Percentiles rank a stretch among this genome's conserved stretches.
phyloP scores from a whole-genome alignment of 2,113 vertebrate genomes.

The Carlito syrichta region DNA sequence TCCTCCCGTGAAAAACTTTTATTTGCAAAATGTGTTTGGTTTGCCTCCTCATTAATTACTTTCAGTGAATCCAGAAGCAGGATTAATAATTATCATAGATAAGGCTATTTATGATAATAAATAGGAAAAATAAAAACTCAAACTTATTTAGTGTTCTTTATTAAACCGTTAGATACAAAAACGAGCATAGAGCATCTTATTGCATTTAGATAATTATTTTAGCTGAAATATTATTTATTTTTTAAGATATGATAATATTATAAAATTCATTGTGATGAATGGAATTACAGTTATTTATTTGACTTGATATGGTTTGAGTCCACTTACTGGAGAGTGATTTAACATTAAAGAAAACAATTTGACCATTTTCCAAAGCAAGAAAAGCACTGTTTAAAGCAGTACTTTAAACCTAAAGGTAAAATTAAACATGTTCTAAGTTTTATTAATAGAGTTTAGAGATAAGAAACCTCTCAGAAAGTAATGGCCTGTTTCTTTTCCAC shows the following conservation, averaged over 20 bases:
- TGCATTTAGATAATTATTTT: slow-evolving; percentile 3
- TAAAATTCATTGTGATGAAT: neutral
- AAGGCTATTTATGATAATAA: neutral
- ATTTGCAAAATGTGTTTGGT: slow-evolving; percentile 21
- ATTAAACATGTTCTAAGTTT: neutral
- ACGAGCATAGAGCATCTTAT: neutral
- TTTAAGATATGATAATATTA: neutral
- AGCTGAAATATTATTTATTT: slow-evolving; percentile 3
- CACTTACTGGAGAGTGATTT: neutral
- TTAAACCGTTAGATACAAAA: slow-evolving; percentile 11
- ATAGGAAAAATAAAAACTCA: slow-evolving; percentile 16
- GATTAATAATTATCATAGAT: neutral
- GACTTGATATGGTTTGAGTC: neutral
- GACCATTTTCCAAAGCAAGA: neutral
- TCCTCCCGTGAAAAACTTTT: slow-evolving; percentile 55
- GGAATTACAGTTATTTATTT: neutral
- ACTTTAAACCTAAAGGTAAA: slow-evolving; percentile 15
- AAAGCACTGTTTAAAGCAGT: neutral
- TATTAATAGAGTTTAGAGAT: neutral
- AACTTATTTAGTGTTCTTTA: slow-evolving; percentile 12
- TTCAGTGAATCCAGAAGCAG: neutral
- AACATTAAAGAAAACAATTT: slow-evolving; percentile 15
- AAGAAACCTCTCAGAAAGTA: neutral
- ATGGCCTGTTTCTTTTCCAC: neutral
- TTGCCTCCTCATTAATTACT: slow-evolving; percentile 22